Evolutionary conservation across 2,797 vertebrate species (phyloP).

Genomic region (Myotis vivesi): DNA sequence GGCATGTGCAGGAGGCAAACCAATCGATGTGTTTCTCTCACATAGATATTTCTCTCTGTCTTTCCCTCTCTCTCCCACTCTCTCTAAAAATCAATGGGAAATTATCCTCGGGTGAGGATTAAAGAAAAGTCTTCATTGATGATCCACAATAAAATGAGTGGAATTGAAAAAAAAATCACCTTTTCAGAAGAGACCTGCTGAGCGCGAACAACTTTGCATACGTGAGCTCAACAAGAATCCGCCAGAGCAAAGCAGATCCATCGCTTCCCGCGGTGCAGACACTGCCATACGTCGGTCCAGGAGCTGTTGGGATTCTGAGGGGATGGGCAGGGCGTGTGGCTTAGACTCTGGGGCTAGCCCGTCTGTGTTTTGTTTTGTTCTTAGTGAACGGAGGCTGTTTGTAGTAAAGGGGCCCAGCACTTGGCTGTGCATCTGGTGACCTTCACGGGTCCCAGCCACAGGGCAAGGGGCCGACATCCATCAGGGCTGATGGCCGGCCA

Average conservation of each 20-base stretch:
- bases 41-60: no score
- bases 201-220: not conserved
- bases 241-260: not conserved
- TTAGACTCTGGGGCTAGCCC: not conserved
- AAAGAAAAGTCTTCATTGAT: conserved; percentile 69
- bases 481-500: not conserved
- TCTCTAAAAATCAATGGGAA: no score
- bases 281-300: not conserved
- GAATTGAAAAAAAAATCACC: conserved; percentile 9
- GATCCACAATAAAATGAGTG: conserved; percentile 49
- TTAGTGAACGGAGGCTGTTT: not conserved
- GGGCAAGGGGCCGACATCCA: not conserved
- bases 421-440: not conserved
- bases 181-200: conserved; percentile 31
- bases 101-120: no score
- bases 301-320: not conserved
- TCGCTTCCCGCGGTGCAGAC: conserved; percentile 22
- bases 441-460: not conserved
- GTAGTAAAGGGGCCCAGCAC: not conserved
- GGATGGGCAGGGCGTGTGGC: not conserved
- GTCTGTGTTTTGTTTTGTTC: not conserved
- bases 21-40: no score
- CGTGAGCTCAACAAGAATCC: not conserved
- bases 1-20: no score
- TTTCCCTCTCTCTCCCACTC: no score